Evolutionary conservation across 2,113 vertebrate genomes (phyloP), one percentile per base, ranked within the genome.

Genomic region (Ochotona curzoniae): DNA sequence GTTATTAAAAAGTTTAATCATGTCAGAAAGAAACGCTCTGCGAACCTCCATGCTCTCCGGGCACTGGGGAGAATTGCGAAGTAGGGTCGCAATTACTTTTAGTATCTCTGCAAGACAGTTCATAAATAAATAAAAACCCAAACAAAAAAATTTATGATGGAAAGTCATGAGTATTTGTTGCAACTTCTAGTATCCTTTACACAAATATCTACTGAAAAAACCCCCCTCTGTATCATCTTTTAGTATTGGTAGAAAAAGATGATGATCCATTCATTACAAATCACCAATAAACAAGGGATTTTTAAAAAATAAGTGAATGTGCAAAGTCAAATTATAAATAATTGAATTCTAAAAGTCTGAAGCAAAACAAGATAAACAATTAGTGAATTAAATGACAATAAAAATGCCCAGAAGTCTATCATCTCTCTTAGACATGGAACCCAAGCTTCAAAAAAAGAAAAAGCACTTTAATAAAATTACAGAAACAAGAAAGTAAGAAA

Each of bases 1-100:
- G 98, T 99, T 99, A 98, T 99, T 99, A 98, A 99, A 99, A 97
- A 99, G 98, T 98, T 99, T 99, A 98, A 99, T 99, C 99, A 99
- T 99, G 97, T 99, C 99, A 2, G 99, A 99, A 89, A 99, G 98
- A 93, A 99, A 99, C 74, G 99, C 98, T 97, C 99, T 95, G 63
- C 98, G 98, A 95, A 99, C 98, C 97, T 99, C 99, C 98, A 99
- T 98, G 90, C 97, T 98, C 97, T 99, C 99, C 4, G 98, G 97
- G 66, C 98, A 98, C 51, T 97, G 97, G 11, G 98, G 98, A 93
- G 98, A 98, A 97, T 98, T 99, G 96, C 99, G 99, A 89, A 99
- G 97, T 49, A 99, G 98, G 80, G 98, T 96, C 4, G 99, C 99
- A 76, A 99, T 99, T 97, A 99, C 99, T 98, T 99, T 99, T 94